Base-by-base conservation (phyloP, 1,140 invertebrate species). In the Bilobella aurantiaca region DNA sequence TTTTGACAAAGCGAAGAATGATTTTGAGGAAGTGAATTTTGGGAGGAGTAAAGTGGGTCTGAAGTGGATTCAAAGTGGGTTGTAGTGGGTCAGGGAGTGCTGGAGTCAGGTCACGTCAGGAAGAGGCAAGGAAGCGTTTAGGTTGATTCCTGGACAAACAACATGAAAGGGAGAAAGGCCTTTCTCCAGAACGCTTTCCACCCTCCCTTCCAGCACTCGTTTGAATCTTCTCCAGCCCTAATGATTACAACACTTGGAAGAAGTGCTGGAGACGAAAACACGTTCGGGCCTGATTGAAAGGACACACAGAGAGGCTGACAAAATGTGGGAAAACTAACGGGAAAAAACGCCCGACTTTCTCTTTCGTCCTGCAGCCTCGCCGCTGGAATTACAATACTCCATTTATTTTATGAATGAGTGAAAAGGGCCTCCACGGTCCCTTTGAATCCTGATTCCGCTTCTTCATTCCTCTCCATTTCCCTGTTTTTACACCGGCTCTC, bases 81-180 rank as follows among this genome's bases (percentile, higher is more conserved):
- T 2, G 18, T 56, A 28, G 47, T 28, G n/a, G 21, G 25, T 27
- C 47, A 32, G 8, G 25, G 27, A 46, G 14, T 31, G 62, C 49
- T 21, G 57, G 59, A 72, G 71, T 69, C 71, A 69, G 63, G 65
- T 72, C 71, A 72, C 71, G 71, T 68, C 64, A 69, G 34, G 60
- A 64, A 70, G 66, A 67, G 62, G 23, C 49, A 60, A 47, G 62
- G 58, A 64, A 67, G 65, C 70, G 64, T 67, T 71, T 71, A 66
- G 64, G 62, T 58, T 64, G 64, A 58, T 59, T 66, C 53, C 57
- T 63, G 62, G 62, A 66, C 64, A 69, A 69, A 67, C 65, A 69
- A 69, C 58, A 64, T 30, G 31, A 53, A 53, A 31, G 28, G 28
- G 58, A 59, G 58, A 59, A 18, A 31, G 28, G 5, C n/a, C n/a